Percentiles rank a stretch among this genome's conserved stretches.
Evolutionary conservation across 2,797 vertebrate species (phyloP).

Genomic region (Vultur gryphus): DNA sequence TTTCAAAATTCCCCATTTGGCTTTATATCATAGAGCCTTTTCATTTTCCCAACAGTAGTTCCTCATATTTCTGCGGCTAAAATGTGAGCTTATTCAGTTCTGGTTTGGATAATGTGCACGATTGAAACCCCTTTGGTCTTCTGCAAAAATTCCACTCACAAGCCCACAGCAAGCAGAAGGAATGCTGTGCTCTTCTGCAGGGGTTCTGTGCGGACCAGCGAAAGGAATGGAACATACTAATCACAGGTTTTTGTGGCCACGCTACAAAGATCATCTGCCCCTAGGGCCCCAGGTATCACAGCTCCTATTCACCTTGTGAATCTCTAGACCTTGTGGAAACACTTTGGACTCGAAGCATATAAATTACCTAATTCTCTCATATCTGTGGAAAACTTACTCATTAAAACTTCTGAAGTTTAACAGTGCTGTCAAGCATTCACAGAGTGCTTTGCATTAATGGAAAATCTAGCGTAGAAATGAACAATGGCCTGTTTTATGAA

Average conservation of each 20-base stretch:
- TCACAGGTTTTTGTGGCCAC: not conserved
- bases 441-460: not conserved
- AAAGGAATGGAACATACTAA: not conserved
- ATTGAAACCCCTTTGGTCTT: not conserved
- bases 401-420: slow-evolving; percentile 24
- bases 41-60: not conserved
- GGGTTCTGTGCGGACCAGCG: not conserved
- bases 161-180: not conserved
- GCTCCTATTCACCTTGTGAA: not conserved
- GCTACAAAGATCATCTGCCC: not conserved
- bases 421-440: not conserved
- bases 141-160: not conserved
- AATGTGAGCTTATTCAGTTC: not conserved
- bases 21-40: not conserved
- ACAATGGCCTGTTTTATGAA: not conserved
- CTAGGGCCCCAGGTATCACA: not conserved
- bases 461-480: not conserved
- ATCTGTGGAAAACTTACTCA: not conserved
- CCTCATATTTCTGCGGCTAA: not conserved
- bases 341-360: not conserved
- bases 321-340: not conserved
- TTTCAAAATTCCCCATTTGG: not conserved
- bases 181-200: not conserved
- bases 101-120: not conserved
- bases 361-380: not conserved